Evolutionary conservation across 2,797 vertebrate genomes (phyloP).

Genomic region (Pseudochaenichthys georgianus): DNA sequence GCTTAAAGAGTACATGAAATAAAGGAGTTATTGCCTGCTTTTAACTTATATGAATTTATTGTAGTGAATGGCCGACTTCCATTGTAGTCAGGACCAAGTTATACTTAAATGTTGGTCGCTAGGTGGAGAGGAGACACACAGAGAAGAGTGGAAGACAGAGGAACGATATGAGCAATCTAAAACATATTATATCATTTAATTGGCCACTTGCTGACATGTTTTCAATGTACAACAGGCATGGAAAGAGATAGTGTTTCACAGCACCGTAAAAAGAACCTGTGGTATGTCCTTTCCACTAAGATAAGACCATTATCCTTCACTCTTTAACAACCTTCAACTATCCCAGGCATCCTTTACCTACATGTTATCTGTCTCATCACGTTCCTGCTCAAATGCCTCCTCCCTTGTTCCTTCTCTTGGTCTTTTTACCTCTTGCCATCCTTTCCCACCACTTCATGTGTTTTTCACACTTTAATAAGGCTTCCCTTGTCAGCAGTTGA

Average conservation of each 20-base stretch:
- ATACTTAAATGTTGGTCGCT: neutral
- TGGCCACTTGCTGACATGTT: constrained; percentile 5
- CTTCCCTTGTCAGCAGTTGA: constrained; percentile 35
- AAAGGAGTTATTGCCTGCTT: neutral
- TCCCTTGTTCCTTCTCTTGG: neutral
- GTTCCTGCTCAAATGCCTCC: neutral
- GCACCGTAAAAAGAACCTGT: constrained; percentile 34
- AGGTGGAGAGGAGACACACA: neutral
- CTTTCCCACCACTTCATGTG: neutral
- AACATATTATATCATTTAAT: constrained; percentile 10
- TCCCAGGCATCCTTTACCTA: constrained; percentile 7
- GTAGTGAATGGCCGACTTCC: neutral
- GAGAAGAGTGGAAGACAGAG: neutral
- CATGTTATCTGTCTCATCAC: neutral
- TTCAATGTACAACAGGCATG: constrained; percentile 33
- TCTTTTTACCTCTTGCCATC: neutral
- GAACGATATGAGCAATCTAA: neutral
- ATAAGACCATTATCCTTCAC: constrained; percentile 43
- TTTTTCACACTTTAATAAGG: constrained; percentile 25
- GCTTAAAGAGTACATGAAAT: neutral
- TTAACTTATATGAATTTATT: neutral
- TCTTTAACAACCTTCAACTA: constrained; percentile 13
- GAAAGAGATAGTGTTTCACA: constrained; percentile 40
- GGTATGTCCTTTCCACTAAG: constrained; percentile 39
- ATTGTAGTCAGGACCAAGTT: neutral